These are phyloP conservation scores for Serrognathus titanus DNA, from an alignment of 2,888 invertebrate genomes.

Conservation along the genomic window DNA sequence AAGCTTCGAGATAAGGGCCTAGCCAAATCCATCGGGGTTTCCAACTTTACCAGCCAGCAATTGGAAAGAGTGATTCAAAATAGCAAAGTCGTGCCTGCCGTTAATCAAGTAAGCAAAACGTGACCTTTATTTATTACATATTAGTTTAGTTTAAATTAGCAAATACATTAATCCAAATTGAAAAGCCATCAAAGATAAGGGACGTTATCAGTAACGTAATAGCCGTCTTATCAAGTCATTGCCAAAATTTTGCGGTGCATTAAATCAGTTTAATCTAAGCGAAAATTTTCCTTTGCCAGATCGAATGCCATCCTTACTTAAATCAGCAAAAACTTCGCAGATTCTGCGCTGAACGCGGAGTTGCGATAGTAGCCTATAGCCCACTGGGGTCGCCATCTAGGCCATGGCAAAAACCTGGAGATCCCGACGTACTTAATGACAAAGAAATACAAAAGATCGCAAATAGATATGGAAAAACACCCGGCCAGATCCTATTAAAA, in stretches of 20 bases:
- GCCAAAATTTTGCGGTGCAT: no score
- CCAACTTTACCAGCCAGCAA: conserved; percentile 73
- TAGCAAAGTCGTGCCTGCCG: conserved; percentile 58
- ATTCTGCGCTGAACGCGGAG: conserved; percentile 61
- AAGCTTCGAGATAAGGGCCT: conserved; percentile 59
- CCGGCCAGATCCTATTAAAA: conserved; percentile 70
- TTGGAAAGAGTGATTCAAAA: conserved; percentile 58
- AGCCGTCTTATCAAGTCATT: no score
- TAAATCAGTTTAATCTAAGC: no score
- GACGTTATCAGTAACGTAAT: no score
- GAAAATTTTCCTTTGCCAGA: conserved; percentile 50
- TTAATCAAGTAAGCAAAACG: conserved; percentile 54
- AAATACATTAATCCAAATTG: no score
- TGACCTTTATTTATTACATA: conserved; percentile 23
- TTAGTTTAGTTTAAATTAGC: neutral
- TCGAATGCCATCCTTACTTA: conserved; percentile 62
- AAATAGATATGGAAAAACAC: conserved; percentile 61
- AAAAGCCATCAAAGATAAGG: no score
- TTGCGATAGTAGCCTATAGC: conserved; percentile 73
- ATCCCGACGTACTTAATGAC: conserved; percentile 59
- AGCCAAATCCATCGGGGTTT: conserved; percentile 66
- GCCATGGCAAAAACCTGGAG: conserved; percentile 66
- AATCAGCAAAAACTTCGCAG: conserved; percentile 66
- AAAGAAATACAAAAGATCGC: conserved; percentile 60
- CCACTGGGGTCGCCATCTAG: conserved; percentile 76